Evolutionary conservation across 2,797 vertebrate genomes (phyloP), one percentile per base, ranked within the genome.

Genomic region (Rhynchonycteris naso): DNA sequence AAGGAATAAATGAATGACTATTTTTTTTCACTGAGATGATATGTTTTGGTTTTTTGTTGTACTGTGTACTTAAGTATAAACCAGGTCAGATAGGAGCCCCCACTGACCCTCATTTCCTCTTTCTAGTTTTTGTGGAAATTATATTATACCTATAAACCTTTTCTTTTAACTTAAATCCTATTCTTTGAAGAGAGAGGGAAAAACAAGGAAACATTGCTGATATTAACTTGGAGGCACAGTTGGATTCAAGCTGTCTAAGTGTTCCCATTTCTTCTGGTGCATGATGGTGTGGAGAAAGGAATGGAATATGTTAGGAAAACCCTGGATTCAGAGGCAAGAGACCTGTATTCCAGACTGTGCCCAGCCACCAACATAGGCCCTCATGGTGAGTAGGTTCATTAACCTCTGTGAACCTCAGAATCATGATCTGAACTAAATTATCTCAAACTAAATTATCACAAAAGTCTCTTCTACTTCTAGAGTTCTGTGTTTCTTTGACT

Each of bases 111-210:
- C 6, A 65, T 85, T 80, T 30, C 7, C 43, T 19, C 18, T 50
- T 79, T 79, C 38, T 80, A 95, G 14, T 26, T 69, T 95, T 92
- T 21, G 38, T 89, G 66, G 52, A 85, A 74, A 59, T 93, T 84
- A 50, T 81, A 7, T n/a, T 66, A 26, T 72, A 72, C 26, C 58
- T 74, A 33, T 52, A 26, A 92, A 18, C 10, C 7, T 84, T 33
- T 58, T 69, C 26, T 88, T 79, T 87, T 82, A 82, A 47, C 22
- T 76, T 86, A 75, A 91, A 30, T 61, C 16, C 43, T 24, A n/a
- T 54, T 52, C 9, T 85, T 89, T 50, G n/a, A 80, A 30, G 21
- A 15, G 21, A 88, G 56, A 88, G 47, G 7, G 4, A 59, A 72
- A 59, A 59, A 3, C 26, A 68, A 92, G 52, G 54, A 56, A 85